Percentiles rank a stretch among this genome's conserved stretches.
Evolutionary conservation across 2,797 vertebrate genomes (phyloP).

Genomic region (Vultur gryphus): DNA sequence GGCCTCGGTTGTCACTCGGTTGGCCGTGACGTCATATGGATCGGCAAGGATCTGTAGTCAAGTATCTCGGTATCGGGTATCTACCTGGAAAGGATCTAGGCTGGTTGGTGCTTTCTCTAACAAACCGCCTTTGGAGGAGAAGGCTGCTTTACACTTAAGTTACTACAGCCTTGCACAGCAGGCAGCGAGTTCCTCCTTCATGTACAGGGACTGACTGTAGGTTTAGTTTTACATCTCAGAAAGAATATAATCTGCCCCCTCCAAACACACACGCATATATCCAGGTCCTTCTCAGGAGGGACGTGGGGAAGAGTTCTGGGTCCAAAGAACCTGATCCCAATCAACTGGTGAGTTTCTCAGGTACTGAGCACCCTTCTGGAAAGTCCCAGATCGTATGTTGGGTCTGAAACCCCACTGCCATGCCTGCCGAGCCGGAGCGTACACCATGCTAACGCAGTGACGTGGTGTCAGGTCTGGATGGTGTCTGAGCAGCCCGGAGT

Average conservation of each 20-base stretch:
- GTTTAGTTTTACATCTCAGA: neutral
- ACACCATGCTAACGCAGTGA: rapidly evolving
- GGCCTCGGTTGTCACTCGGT: neutral
- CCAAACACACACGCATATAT: rapidly evolving
- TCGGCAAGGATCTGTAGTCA: neutral
- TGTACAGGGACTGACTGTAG: neutral
- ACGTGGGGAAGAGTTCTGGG: neutral
- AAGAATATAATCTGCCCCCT: neutral
- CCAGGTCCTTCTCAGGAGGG: neutral
- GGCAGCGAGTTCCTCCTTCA: neutral
- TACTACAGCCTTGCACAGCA: neutral
- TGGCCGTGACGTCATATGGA: rapidly evolving
- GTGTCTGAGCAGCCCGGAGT: neutral
- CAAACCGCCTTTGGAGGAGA: neutral
- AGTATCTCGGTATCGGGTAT: rapidly evolving
- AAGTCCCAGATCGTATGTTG: neutral
- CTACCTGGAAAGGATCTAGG: neutral
- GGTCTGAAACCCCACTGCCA: neutral
- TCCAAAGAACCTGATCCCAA: neutral
- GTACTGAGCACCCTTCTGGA: neutral
- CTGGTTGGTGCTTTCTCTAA: neutral
- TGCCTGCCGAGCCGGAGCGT: rapidly evolving
- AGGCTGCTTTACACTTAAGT: neutral
- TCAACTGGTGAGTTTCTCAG: neutral
- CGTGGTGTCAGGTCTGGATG: neutral